Base-by-base conservation (phyloP, 1,140 invertebrate genomes). In the Orchestia grillus region DNA sequence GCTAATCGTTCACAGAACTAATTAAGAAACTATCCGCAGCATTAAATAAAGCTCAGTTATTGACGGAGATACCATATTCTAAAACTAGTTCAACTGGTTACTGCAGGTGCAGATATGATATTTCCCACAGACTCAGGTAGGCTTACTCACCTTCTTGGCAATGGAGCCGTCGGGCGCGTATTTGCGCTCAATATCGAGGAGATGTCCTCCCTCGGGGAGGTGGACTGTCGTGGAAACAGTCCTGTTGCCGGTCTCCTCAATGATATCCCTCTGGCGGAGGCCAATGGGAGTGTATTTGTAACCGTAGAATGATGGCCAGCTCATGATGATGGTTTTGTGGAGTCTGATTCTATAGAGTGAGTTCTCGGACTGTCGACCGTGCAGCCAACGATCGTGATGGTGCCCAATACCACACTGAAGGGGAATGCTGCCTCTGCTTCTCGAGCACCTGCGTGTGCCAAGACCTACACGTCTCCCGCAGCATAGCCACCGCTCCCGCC, bases 221-320 rank as follows among this genome's bases (percentile, higher is more conserved):
- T 97, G 96, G 87, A 97, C 96, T 62, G 96, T 97, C 91, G 96
- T 97, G 96, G 96, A 96, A 91, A 96, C 96, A 95, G 96, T 96
- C 44, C 96, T 95, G 3, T 95, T 96, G 43, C 96, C 96, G 23
- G 96, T 44, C 62, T 97, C 96, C 87, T 97, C 96, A 95, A 96
- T 97, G 95, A 96, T 96, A 95, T 97, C 96, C 96, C 96, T 96
- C 96, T 97, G 96, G 57, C 96, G 96, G 95, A 97, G 96, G 92
- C 96, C 96, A 87, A 97, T 97, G 91, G 96, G 96, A 57, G 96
- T 97, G 96, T 97, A 97, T 96, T 97, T 97, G 96, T 97, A 97
- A 90, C 96, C 96, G 96, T 97, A 97, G 87, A 96, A 96, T 0
- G 96, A 97, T 96, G 96, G 96, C 96, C 96, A 97, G 96, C 87